Base-by-base conservation (phyloP, 1,140 invertebrate genomes). In the Diabrotica virgifera region DNA sequence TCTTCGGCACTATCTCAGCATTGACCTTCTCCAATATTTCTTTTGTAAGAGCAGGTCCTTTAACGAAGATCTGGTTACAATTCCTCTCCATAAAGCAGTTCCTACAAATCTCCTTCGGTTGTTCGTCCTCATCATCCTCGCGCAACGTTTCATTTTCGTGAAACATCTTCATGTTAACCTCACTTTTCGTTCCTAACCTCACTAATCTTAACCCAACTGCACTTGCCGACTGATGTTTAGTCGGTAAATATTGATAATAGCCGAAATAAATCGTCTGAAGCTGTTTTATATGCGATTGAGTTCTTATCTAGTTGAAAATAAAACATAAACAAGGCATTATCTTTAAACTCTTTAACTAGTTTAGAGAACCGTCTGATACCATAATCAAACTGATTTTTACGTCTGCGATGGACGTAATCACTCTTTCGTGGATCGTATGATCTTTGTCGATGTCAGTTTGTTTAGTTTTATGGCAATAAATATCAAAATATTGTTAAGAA, bases 11-110 rank as follows among this genome's bases (percentile, higher is more conserved):
- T 59, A 73, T 70, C 5, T 70, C 65, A 36, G 61, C 46, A n/a
- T 71, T 59, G 60, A 74, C 64, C 62, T 75, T 75, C 9, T 68
- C 69, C n/a, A 75, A 57, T 57, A 75, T 72, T 13, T 74, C 70
- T 51, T 65, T 72, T 5, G 73, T 75, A 10, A 75, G 11, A 9
- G 65, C 64, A 0, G 73, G 71, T 8, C 67, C 67, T 62, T 71
- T 75, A 13, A 63, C 9, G 54, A 75, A 72, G 36, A 75, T 68
- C 38, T 75, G 63, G 37, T 63, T 66, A 37, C 67, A 72, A 54
- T 72, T 75, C 37, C 56, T 68, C 11, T 72, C 72, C 10, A 68
- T 59, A 66, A 66, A 61, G 0, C 64, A 68, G 6, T 35, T 9
- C 6, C 36, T 38, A 50, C 24, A 13, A n/a, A 12, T 13, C 8